Conservation (phyloP, 1,140 invertebrate species). For the Ceratoteleas bidentatus region DNA sequence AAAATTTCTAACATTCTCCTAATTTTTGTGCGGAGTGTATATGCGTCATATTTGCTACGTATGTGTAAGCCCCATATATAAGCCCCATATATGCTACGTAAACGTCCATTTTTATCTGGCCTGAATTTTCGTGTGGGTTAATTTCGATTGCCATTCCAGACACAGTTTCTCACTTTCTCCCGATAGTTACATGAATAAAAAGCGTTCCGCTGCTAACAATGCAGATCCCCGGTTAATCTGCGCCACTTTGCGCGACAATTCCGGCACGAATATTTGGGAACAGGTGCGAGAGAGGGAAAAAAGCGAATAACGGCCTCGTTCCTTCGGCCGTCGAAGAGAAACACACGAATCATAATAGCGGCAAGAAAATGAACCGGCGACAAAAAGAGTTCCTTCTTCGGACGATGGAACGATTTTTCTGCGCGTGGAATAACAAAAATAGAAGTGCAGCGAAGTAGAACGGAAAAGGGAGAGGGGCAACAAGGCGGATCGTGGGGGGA, state of each 20-base stretch:
- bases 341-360: slow-evolving; percentile 39
- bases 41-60: too few species aligned
- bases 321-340: slow-evolving; percentile 14
- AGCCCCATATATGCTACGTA: too few species aligned
- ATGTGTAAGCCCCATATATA: too few species aligned
- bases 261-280: slow-evolving; percentile 32
- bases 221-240: slow-evolving; percentile 27
- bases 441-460: background rate
- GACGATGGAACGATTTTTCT: slow-evolving; percentile 37
- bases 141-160: slow-evolving; percentile 38
- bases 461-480: background rate
- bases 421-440: slow-evolving; percentile 15
- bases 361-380: slow-evolving; percentile 18
- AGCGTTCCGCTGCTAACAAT: slow-evolving; percentile 35
- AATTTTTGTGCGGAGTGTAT: too few species aligned
- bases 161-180: slow-evolving; percentile 45
- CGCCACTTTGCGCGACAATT: slow-evolving; percentile 36
- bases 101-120: too few species aligned
- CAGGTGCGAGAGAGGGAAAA: background rate
- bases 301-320: slow-evolving; percentile 6
- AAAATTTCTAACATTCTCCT: too few species aligned
- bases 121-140: background rate
- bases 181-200: slow-evolving; percentile 43
- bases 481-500: background rate
- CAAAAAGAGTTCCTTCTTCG: slow-evolving; percentile 31